A percentile compares a stretch with the other conserved stretches of the same genome.
Evolutionary conservation across 2,797 vertebrate species (phyloP).

Genomic region (Anas flavirostris): DNA sequence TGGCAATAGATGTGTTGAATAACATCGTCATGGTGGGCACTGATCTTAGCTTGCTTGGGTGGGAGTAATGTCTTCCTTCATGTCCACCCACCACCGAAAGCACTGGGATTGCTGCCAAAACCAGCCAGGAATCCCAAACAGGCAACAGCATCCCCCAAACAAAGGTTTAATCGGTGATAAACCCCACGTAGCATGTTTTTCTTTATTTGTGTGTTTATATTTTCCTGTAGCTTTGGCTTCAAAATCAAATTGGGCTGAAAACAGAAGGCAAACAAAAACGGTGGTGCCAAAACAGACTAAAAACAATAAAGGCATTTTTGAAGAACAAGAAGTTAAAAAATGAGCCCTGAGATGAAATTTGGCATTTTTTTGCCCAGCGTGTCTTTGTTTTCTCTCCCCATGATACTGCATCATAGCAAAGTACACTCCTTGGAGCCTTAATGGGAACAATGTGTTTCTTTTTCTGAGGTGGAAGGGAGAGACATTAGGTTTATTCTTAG

Average conservation of each 20-base stretch:
- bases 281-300: not conserved
- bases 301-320: not conserved
- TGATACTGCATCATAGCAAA: not conserved
- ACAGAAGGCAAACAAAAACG: not conserved
- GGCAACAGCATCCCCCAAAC: fast-evolving
- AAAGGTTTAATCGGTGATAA: not conserved
- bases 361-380: not conserved
- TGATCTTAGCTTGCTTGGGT: not conserved
- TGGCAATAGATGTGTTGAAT: not conserved
- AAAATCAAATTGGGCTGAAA: not conserved
- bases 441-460: constrained; percentile 20
- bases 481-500: not conserved
- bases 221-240: not conserved
- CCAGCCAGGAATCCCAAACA: not conserved
- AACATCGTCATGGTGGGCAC: not conserved
- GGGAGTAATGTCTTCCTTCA: not conserved
- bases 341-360: not conserved
- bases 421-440: not conserved
- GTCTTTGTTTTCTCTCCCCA: constrained; percentile 13
- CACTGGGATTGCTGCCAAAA: not conserved
- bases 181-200: not conserved
- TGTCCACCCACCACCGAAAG: fast-evolving
- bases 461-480: not conserved
- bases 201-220: not conserved
- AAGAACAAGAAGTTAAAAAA: not conserved